Conservation (phyloP, 2,797 vertebrate species). For the Eupleurogrammus muticus region DNA sequence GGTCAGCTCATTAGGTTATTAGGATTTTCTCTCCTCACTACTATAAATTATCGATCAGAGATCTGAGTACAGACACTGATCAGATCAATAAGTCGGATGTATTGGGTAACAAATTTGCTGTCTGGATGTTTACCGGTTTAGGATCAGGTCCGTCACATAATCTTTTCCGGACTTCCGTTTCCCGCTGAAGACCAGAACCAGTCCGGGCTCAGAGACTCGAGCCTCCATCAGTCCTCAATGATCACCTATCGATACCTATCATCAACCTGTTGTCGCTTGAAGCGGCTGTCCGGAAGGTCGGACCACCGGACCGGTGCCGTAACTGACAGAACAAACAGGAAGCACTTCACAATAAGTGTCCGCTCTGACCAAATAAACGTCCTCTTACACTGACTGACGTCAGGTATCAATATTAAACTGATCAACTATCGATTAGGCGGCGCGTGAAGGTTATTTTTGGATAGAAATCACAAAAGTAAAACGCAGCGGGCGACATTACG, state of each 20-base stretch:
- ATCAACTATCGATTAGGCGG: accelerated
- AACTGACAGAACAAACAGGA: slow-evolving; percentile 7
- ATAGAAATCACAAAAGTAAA: background rate
- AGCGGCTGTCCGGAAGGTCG: background rate
- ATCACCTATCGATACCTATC: background rate
- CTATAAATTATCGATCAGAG: too few relatives aligned
- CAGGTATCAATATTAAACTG: background rate
- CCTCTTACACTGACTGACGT: accelerated
- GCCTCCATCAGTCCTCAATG: slow-evolving; percentile 32
- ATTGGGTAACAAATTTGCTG: background rate
- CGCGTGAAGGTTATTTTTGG: background rate
- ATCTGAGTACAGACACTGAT: background rate
- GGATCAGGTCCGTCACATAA: slow-evolving; percentile 79
- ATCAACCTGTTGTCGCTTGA: background rate
- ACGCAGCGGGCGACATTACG: background rate
- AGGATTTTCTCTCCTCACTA: too few relatives aligned
- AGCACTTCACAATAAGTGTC: background rate
- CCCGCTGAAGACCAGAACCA: slow-evolving; percentile 83
- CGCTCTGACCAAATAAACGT: background rate
- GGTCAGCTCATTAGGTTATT: too few relatives aligned
- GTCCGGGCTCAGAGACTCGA: slow-evolving; percentile 41
- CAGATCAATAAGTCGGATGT: background rate
- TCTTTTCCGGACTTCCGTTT: slow-evolving; percentile 87
- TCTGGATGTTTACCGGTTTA: slow-evolving; percentile 65
- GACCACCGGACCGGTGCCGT: slow-evolving; percentile 43